Evolutionary conservation across 2,113 vertebrate species (phyloP).

Genomic region (Onychostoma macrolepis): DNA sequence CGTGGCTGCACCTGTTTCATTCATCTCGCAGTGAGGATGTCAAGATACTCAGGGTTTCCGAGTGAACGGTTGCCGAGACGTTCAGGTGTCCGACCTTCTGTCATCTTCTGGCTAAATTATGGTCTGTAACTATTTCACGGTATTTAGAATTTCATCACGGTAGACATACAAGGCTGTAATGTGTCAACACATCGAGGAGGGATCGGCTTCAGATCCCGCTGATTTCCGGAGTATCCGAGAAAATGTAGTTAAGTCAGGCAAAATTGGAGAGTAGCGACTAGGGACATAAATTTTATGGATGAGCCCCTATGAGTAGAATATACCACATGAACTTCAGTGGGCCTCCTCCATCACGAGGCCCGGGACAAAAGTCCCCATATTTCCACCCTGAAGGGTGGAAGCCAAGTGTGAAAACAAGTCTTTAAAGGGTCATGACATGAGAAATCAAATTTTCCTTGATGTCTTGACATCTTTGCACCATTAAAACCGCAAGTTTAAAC

Average conservation of each 20-base stretch:
- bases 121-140: conserved; percentile 49
- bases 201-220: conserved; percentile 3
- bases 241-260: not conserved
- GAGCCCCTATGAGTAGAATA: not conserved
- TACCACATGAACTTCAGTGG: not conserved
- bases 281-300: not conserved
- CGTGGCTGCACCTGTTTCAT: not conserved
- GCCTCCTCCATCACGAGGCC: not conserved
- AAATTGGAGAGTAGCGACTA: not conserved
- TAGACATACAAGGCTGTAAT: conserved; percentile 41
- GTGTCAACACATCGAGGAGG: conserved; percentile 37
- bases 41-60: not conserved
- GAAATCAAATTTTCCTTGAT: not conserved
- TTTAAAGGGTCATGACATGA: not conserved
- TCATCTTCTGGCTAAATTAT: conserved; percentile 22
- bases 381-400: not conserved
- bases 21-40: conserved; percentile 2
- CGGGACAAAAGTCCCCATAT: not conserved
- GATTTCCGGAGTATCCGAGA: not conserved
- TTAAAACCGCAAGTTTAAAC: not conserved
- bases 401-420: not conserved
- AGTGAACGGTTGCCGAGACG: not conserved
- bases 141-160: conserved; percentile 36
- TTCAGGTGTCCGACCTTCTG: conserved; percentile 11
- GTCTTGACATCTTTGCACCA: not conserved